phyloP scores from a whole-genome alignment of 2,888 invertebrate species.

The Romanomermis culicivorax region DNA sequence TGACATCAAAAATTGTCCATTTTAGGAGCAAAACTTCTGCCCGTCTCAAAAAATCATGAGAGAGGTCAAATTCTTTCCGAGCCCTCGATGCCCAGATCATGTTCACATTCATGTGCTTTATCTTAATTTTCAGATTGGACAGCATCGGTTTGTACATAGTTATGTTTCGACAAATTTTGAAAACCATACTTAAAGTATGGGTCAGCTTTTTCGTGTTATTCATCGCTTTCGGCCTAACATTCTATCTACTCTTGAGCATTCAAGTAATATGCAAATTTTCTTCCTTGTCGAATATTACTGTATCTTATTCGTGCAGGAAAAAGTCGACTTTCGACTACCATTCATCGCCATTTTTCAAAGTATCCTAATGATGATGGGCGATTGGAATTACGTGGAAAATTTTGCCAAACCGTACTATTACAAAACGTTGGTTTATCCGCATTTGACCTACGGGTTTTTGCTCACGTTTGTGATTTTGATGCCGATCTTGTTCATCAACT shows the following conservation, averaged over 20 bases:
- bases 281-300: not conserved
- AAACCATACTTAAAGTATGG: conserved; percentile 55
- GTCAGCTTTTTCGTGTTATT: conserved; percentile 70
- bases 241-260: conserved; percentile 47
- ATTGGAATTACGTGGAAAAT: conserved; percentile 7
- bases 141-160: conserved; percentile 70
- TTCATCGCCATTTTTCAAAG: conserved; percentile 3
- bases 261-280: not conserved
- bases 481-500: conserved; percentile 74
- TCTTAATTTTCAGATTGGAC: conserved; percentile 35
- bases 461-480: conserved; percentile 66
- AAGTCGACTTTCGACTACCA: not conserved
- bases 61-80: too few species aligned
- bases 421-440: conserved; percentile 42
- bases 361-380: conserved; percentile 12
- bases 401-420: not conserved
- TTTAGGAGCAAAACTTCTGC: too few species aligned
- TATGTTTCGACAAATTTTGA: conserved; percentile 73
- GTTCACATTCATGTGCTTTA: too few species aligned
- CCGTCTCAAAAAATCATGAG: too few species aligned
- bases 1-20: too few species aligned
- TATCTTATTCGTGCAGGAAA: conserved; percentile 15
- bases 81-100: too few species aligned
- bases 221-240: conserved; percentile 67
- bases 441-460: conserved; percentile 53